These are phyloP conservation scores for Kryptopterus vitreolus DNA, from an alignment of 2,797 vertebrate genomes.

Conservation along the genomic window DNA sequence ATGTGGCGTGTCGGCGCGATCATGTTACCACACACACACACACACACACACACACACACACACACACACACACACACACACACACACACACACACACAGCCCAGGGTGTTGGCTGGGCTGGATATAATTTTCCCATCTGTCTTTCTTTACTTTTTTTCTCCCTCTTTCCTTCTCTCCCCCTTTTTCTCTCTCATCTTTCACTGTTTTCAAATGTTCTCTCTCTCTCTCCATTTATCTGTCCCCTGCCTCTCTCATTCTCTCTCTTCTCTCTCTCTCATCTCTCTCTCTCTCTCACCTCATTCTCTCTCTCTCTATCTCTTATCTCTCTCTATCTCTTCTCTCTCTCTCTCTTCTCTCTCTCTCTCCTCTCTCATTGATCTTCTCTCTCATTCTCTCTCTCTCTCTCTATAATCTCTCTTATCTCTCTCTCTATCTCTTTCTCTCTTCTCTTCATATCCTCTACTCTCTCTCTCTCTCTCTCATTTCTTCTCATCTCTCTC, in stretches of 20 bases:
- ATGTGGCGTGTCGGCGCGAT: constrained; percentile 58
- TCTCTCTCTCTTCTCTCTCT: no score
- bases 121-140: constrained; percentile 47
- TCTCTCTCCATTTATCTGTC: background rate
- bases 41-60: background rate
- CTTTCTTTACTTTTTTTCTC: constrained; percentile 23
- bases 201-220: constrained; percentile 23
- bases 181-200: constrained; percentile 57
- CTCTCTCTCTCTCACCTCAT: constrained; percentile 35
- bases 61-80: constrained; percentile 51
- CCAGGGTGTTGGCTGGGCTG: constrained; percentile 39
- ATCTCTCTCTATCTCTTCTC: no score
- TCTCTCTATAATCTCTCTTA: no score
- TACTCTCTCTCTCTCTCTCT: constrained; percentile 27
- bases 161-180: constrained; percentile 9
- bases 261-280: no score
- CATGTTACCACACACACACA: constrained; percentile 37
- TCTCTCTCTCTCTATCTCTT: no score
- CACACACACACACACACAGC: constrained; percentile 46
- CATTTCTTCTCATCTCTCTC: background rate
- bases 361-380: no score
- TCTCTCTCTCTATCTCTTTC: constrained; percentile 29
- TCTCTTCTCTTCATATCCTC: no score
- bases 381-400: no score
- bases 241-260: constrained; percentile 30